phyloP scores from a whole-genome alignment of 2,797 vertebrate genomes.

The Neoniphon sammara region DNA sequence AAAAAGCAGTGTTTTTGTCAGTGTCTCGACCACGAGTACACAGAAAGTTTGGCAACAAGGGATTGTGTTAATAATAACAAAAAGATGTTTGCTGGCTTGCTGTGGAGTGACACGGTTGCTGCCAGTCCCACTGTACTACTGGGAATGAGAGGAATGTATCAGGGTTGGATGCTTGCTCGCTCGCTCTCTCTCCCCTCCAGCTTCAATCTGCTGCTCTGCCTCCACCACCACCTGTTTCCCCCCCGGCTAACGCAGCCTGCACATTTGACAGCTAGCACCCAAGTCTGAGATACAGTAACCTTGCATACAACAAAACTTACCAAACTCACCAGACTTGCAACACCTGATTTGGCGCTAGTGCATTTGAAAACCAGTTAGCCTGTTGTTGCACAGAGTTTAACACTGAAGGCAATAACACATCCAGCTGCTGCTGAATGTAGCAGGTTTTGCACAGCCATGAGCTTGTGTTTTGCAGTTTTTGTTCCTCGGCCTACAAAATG shows the following conservation, averaged over 20 bases:
- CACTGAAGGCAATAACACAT: not conserved
- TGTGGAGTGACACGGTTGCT: constrained; percentile 36
- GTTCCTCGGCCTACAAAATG: not conserved
- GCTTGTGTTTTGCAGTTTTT: constrained; percentile 1
- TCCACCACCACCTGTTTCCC: constrained; percentile 33
- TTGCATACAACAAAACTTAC: not conserved
- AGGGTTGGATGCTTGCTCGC: constrained; percentile 32
- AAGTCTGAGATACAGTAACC: not conserved
- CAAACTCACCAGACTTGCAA: not conserved
- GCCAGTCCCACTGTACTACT: constrained; percentile 23
- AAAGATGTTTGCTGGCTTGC: constrained; percentile 19
- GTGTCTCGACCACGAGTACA: constrained; percentile 11
- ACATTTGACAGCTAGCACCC: not conserved
- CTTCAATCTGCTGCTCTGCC: constrained; percentile 24
- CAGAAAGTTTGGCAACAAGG: not conserved
- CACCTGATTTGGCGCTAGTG: not conserved
- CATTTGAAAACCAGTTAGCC: not conserved
- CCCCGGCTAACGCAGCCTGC: constrained; percentile 8
- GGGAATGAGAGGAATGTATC: constrained; percentile 40
- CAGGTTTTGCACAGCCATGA: not conserved
- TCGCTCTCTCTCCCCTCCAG: constrained; percentile 17
- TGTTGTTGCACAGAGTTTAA: not conserved
- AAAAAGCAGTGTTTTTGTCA: constrained; percentile 9
- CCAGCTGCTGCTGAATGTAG: not conserved
- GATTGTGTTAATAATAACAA: too few species aligned